Evolutionary conservation across 1,140 invertebrate genomes (phyloP).

Genomic region (Drosophila repleta): DNA sequence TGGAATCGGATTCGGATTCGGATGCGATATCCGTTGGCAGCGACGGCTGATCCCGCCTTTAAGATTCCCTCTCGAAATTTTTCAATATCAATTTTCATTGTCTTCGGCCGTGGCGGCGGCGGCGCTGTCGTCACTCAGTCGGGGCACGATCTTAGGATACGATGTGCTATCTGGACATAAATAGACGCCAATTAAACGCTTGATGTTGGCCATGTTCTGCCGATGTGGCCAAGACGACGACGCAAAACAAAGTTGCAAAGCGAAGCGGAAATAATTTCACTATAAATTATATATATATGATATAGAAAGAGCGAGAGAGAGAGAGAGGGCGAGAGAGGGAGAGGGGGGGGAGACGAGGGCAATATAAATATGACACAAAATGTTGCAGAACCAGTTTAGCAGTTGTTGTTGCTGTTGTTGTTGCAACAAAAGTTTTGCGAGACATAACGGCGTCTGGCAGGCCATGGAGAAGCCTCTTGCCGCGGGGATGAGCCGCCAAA

Average conservation of each 20-base stretch:
- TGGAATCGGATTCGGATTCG: conserved; percentile 12
- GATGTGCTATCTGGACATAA: conserved; percentile 79
- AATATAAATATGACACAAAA: conserved; percentile 52
- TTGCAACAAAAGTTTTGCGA: conserved; percentile 54
- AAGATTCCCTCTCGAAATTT: conserved; percentile 62
- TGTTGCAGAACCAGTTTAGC: conserved; percentile 48
- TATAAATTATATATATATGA: conserved; percentile 79
- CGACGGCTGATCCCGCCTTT: conserved; percentile 61
- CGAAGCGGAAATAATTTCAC: conserved; percentile 76
- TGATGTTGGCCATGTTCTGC: conserved; percentile 60
- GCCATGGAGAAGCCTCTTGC: conserved; percentile 10
- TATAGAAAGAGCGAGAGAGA: conserved; percentile 13
- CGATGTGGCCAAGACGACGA: conserved; percentile 4
- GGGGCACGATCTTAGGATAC: conserved; percentile 59
- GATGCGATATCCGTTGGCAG: conserved; percentile 36
- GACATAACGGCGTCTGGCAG: conserved; percentile 74
- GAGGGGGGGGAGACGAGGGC: conserved; percentile 23
- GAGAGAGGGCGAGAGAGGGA: conserved; percentile 18
- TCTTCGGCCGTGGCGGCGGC: conserved; percentile 26
- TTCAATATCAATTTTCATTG: conserved; percentile 80
- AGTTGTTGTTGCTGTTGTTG: conserved; percentile 11
- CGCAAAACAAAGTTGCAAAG: conserved; percentile 27
- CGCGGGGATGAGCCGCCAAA: conserved; percentile 33
- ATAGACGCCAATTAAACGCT: conserved; percentile 79
- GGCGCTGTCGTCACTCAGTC: conserved; percentile 66